Conservation (phyloP, 2,888 invertebrate genomes). For the Lepas anatifera region DNA sequence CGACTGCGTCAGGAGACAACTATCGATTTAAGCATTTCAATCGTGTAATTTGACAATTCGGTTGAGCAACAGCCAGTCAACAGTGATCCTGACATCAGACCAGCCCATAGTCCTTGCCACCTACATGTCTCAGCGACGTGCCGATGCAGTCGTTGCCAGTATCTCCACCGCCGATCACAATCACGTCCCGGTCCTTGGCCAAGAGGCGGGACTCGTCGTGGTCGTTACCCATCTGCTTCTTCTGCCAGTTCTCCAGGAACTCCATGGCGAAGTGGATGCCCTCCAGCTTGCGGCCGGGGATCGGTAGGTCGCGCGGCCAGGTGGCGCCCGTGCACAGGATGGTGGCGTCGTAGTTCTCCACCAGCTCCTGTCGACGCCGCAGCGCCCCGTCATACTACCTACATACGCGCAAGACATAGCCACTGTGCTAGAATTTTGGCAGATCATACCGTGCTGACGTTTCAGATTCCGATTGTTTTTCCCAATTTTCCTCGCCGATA, state of each 20-base stretch:
- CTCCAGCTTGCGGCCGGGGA: slow-evolving; percentile 63
- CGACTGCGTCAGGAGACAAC: too few relatives aligned
- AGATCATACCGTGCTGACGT: too few relatives aligned
- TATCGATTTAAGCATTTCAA: too few relatives aligned
- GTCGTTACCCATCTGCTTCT: slow-evolving; percentile 66
- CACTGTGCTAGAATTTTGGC: too few relatives aligned
- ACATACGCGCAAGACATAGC: not conserved
- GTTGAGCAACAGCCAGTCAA: too few relatives aligned
- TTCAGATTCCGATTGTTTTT: too few relatives aligned
- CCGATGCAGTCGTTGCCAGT: slow-evolving; percentile 98
- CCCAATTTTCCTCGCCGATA: too few relatives aligned
- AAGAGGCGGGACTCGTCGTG: slow-evolving; percentile 31
- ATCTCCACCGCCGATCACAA: slow-evolving; percentile 77
- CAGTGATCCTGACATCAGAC: too few relatives aligned
- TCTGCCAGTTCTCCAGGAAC: slow-evolving; percentile 93
- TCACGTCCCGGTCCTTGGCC: slow-evolving; percentile 86
- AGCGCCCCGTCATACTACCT: slow-evolving; percentile 11
- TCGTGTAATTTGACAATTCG: too few relatives aligned
- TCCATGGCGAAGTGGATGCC: slow-evolving; percentile 98
- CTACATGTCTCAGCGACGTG: slow-evolving; percentile 70
- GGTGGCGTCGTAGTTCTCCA: slow-evolving; percentile 64
- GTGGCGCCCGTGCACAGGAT: slow-evolving; percentile 88
- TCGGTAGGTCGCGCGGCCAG: slow-evolving; percentile 77
- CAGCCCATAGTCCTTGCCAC: too few relatives aligned
- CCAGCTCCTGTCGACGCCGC: slow-evolving; percentile 29